Conservation (phyloP, 2,113 vertebrate species). For the Peromyscus californicus region DNA sequence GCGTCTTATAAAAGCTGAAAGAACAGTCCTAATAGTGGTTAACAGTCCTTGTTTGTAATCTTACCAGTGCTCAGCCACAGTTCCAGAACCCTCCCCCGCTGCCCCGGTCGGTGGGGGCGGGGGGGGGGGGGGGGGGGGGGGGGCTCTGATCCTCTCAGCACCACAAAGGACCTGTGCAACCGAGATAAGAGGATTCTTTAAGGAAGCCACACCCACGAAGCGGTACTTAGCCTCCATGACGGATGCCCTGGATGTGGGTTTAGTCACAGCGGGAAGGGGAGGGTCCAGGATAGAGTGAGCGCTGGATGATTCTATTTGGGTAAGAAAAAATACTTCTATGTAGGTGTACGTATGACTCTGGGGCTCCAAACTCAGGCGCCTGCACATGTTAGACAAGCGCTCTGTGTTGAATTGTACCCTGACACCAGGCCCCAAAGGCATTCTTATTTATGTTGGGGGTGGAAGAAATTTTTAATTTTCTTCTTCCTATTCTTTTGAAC, state of each 20-base stretch:
- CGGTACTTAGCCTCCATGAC: accelerated
- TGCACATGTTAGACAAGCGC: neutral
- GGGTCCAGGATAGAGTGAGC: neutral
- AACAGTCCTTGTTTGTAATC: neutral
- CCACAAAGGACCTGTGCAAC: neutral
- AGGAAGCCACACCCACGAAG: neutral
- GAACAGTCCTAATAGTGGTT: neutral
- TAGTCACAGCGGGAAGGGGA: neutral
- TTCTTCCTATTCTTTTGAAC: neutral
- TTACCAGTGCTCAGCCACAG: neutral
- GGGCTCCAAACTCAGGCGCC: neutral
- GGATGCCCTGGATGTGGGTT: no score
- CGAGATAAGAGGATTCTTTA: neutral
- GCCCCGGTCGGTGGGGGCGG: no score
- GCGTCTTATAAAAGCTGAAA: neutral
- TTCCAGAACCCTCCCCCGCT: neutral
- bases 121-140: no score
- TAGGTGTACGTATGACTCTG: neutral
- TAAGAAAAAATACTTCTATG: neutral
- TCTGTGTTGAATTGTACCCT: neutral
- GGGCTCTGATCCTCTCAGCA: neutral
- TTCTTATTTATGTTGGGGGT: neutral
- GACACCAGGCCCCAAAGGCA: neutral
- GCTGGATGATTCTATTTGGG: neutral
- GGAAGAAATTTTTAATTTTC: neutral